Base-by-base conservation (phyloP, 2,113 vertebrate genomes). In the Cnemophilus loriae region DNA sequence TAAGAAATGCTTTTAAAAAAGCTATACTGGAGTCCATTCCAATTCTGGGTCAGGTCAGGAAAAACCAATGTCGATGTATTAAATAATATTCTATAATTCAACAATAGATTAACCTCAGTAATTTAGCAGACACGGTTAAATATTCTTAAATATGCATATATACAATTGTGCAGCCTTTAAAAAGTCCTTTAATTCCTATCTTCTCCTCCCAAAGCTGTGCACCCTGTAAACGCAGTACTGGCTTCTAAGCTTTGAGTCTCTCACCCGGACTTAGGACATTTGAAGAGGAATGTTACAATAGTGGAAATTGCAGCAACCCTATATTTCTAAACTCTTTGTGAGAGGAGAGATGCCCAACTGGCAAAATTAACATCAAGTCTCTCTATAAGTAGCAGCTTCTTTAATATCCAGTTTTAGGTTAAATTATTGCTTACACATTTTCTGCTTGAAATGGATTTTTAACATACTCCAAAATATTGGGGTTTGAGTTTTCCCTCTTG, bases 1-100 rank as follows among this genome's bases (percentile, higher is more conserved):
- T 95, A 93, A 84, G 90, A 97, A 95, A 96, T 84, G 71, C 52
- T 97, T 94, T 94, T 3, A 92, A 95, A 97, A 97, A 68, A 42
- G 73, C 75, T 86, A 65, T 89, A 95, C 20, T 92, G 68, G 71
- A 97, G 91, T 96, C 53, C 95, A 93, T 97, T 96, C 49, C 86
- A 95, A 74, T 67, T 81, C 85, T 78, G 89, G 96, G 93, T 89
- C 95, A 96, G 93, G 95, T 93, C 93, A 92, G 87, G 81, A 92
- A 64, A 88, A 91, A 85, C 9, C 78, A 59, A 92, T 73, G 59
- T 13, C 7, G 35, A 93, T 76, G 90, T 71, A 94, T 96, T 94
- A 95, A 97, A 91, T 90, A 96, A 85, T 84, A 71, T 39, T 80
- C 69, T 92, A 49, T 69, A 88, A 82, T 84, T 88, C 87, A 78